Evolutionary conservation across 2,888 invertebrate genomes (phyloP), one percentile per base, ranked within the genome.

Genomic region (Cephus rjabovi): DNA sequence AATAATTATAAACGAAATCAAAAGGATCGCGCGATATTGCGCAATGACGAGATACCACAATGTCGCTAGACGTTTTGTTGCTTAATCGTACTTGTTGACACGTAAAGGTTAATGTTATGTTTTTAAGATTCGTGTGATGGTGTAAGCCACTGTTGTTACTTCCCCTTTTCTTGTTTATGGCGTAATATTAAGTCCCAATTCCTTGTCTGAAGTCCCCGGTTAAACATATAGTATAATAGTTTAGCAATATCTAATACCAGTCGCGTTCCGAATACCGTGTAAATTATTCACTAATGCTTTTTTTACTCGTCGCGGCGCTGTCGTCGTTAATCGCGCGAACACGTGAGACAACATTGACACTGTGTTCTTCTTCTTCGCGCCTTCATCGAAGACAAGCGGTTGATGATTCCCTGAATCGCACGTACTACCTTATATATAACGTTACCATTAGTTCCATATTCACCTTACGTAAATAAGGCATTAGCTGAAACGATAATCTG

Each of bases 301-400:
- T 77, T 75, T 69, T 76, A 80, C 77, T 76, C 78, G 79, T 79
- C 77, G 78, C 77, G 77, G 74, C 79, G 76, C 69, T 76, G 76
- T 35, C 34, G 76, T 70, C 74, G 78, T 71, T 71, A 71, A 31
- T 31, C 6, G 71, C 31, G 56, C 56, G 23, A 23, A 23, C 2
- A 9, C 23, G 6, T 23, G 15, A 23, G 9, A 56, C 56, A 56
- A 23, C 9, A 56, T 56, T 56, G 6, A 56, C 56, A 56, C 23
- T 23, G 9, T 15, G 23, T 23, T 40, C 23, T 23, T 40, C 40
- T 15, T 23, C 23, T 23, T 56, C 56, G 56, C 56, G 23, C 23
- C 1, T 9, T 56, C 9, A 56, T 56, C 33, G 34, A 15, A 34
- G 34, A 30, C 71, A 71, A 33, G 31, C 31, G 33, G 34, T n/a